phyloP scores from a whole-genome alignment of 2,113 vertebrate genomes.

The Chloroceryle aenea region DNA sequence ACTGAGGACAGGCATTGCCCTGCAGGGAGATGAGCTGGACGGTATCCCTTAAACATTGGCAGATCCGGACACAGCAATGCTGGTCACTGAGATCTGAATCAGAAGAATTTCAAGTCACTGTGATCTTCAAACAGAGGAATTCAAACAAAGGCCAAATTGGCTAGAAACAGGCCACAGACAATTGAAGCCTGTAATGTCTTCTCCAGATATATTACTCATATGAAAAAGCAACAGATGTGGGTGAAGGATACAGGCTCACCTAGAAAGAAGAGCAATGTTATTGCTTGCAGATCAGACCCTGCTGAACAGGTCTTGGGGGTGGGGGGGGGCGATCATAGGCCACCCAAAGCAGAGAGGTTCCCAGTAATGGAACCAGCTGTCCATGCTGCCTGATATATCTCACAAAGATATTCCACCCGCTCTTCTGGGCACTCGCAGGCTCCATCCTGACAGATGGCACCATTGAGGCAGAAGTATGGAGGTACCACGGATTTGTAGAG shows the following conservation, averaged over 20 bases:
- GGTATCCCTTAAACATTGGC: not conserved
- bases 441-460: constrained; percentile 26
- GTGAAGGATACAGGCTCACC: accelerated
- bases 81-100: not conserved
- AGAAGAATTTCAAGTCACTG: not conserved
- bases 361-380: not conserved
- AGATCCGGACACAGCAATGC: accelerated
- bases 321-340: not conserved
- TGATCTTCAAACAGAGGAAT: not conserved
- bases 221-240: not conserved
- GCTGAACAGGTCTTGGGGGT: not conserved
- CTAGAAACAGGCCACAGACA: not conserved
- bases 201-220: not conserved
- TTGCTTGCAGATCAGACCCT: accelerated
- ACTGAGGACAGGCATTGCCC: not conserved
- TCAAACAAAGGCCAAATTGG: not conserved
- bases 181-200: not conserved
- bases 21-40: not conserved
- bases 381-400: not conserved
- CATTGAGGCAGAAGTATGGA: not conserved
- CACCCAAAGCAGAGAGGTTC: not conserved
- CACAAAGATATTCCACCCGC: constrained; percentile 19
- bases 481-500: not conserved
- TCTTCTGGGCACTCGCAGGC: constrained; percentile 47
- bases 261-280: not conserved